A percentile compares a stretch with the other conserved stretches of the same genome.
phyloP scores from a whole-genome alignment of 2,113 vertebrate genomes.

The Callospermophilus lateralis region DNA sequence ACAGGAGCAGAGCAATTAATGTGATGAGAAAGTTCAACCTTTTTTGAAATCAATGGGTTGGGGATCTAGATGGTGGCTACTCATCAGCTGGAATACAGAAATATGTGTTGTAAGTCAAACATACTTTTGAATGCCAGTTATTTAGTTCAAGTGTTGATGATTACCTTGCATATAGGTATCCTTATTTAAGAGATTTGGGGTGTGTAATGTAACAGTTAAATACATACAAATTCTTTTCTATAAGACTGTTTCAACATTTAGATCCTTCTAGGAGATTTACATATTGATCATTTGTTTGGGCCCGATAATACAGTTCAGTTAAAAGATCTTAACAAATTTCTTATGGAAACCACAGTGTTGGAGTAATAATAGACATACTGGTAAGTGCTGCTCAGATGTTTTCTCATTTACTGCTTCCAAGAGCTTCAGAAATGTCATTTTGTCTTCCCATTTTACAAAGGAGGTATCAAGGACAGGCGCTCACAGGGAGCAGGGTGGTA shows the following conservation, averaged over 20 bases:
- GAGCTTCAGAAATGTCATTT: not conserved
- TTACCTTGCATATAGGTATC: not conserved
- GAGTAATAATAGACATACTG: not conserved
- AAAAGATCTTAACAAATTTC: conserved; percentile 16
- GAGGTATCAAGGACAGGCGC: not conserved
- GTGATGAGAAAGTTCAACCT: not conserved
- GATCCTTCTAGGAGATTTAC: not conserved
- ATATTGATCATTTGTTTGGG: not conserved
- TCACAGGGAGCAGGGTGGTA: not conserved
- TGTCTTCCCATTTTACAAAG: not conserved
- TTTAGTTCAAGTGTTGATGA: conserved; percentile 57
- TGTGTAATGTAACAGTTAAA: not conserved
- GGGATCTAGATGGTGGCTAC: not conserved
- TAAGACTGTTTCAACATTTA: conserved; percentile 11
- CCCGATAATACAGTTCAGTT: not conserved
- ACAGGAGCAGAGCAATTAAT: not conserved
- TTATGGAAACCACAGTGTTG: not conserved
- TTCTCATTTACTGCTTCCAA: not conserved
- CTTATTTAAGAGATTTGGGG: conserved; percentile 20
- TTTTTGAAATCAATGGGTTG: not conserved
- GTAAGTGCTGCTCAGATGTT: not conserved
- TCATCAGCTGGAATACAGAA: not conserved
- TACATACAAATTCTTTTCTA: not conserved
- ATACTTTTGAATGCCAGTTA: not conserved
- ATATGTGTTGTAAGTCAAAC: not conserved